Base-by-base conservation (phyloP, 2,113 vertebrate species). In the Colistium nudipinnis region DNA sequence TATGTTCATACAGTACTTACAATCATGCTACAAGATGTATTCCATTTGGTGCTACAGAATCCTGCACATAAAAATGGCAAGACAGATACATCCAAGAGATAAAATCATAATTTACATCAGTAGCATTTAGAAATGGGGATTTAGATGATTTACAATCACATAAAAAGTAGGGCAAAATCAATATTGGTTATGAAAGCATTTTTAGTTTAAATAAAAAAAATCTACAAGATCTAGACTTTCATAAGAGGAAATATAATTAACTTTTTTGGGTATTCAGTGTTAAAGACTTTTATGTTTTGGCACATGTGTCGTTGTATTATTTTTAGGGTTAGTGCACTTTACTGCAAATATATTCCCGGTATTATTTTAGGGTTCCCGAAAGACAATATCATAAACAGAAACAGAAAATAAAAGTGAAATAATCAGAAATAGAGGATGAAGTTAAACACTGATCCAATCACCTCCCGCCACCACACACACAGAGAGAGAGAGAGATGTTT, bases 1-100 rank as follows among this genome's bases (percentile, higher is more conserved):
- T 57, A 19, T 70, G 62, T 84, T 78, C 66, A 65, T 70, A 70
- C 73, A 76, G 62, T 70, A 78, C 78, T 76, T 65, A 79, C 62
- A 83, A 57, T 85, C 85, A 90, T 86, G 85, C 89, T 85, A 85
- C 49, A 70, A 56, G 36, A 71, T 83, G 74, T 68, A 51, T 44
- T 61, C 67, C 65, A 49, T 72, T 52, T 63, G 78, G 39, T 78
- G 76, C 80, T 81, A 76, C 78, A 48, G n/a, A 78, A 81, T 43
- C 36, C 62, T 67, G 65, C 9, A 20, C 54, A 60, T 64, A 61
- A 51, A 81, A 85, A 81, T 35, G 13, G 33, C 56, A 44, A 62
- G 36, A 62, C 36, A 52, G 52, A 78, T 8, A 31, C 11, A 24
- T 62, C 13, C 35, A 74, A 47, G 0, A 51, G 54, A 63, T 63